These are phyloP conservation scores for Sinocyclocheilus maitianheensis DNA, from an alignment of 2,113 vertebrate species.

Conservation along the genomic window DNA sequence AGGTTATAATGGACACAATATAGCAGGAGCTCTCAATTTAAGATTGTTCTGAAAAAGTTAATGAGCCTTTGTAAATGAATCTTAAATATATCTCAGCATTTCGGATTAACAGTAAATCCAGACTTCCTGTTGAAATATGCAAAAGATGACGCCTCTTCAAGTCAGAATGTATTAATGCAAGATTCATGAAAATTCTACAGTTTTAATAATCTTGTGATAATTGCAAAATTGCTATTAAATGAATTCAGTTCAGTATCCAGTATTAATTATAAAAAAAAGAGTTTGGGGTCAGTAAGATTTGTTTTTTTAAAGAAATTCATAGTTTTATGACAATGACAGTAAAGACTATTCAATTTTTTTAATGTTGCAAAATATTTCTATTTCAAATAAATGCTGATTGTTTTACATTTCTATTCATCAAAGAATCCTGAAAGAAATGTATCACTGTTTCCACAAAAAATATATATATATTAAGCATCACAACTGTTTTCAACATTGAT, in stretches of 20 bases:
- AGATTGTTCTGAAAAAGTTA: not conserved
- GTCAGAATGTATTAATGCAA: too few species aligned
- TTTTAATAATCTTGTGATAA: not conserved
- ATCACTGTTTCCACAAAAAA: not conserved
- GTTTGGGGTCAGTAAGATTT: not conserved
- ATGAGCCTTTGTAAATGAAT: not conserved
- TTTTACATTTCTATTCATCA: not conserved
- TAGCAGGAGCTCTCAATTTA: not conserved
- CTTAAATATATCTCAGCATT: not conserved
- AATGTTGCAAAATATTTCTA: not conserved
- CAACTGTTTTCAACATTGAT: not conserved
- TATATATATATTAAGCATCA: not conserved
- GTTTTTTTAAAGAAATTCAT: not conserved
- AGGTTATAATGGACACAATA: conserved; percentile 17
- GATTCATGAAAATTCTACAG: not conserved
- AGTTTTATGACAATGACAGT: not conserved
- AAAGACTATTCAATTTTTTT: not conserved
- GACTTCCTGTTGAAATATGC: not conserved
- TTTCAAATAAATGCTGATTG: not conserved
- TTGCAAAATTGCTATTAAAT: not conserved
- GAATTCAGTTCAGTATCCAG: not conserved
- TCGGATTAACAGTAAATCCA: not conserved
- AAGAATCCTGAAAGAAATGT: not conserved
- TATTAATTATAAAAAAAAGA: not conserved
- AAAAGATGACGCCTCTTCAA: too few species aligned